phyloP scores from a whole-genome alignment of 1,140 invertebrate species.

The Chrysomallon squamiferum region DNA sequence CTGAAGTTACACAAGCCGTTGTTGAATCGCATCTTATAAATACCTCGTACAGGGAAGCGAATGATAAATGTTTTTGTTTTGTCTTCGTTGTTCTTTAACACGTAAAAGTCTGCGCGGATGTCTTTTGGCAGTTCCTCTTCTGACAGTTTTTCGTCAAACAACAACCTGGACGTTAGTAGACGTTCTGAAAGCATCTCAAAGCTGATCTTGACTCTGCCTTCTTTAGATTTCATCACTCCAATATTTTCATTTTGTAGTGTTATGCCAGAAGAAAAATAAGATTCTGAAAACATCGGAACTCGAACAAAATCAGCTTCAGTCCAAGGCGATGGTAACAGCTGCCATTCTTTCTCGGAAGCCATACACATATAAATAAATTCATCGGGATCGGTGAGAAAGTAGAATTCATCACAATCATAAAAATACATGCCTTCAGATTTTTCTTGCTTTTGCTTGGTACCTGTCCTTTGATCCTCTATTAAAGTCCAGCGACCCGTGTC shows the following conservation, averaged over 20 bases:
- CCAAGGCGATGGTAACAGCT: constrained; percentile 35
- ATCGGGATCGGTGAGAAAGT: constrained; percentile 45
- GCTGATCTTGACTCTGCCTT: not conserved
- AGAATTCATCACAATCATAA: constrained; percentile 38
- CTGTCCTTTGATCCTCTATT: not conserved
- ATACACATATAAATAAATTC: constrained; percentile 38
- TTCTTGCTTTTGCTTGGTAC: not conserved
- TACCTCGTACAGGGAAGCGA: constrained; percentile 17
- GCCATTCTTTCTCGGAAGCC: constrained; percentile 37
- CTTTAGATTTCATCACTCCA: not conserved
- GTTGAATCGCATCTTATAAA: constrained; percentile 17
- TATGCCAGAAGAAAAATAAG: constrained; percentile 24
- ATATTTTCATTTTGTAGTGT: constrained; percentile 12
- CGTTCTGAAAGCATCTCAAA: not conserved
- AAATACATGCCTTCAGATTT: constrained; percentile 10
- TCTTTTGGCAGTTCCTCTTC: constrained; percentile 5
- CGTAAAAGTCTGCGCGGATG: constrained; percentile 4
- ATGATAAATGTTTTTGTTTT: constrained; percentile 13
- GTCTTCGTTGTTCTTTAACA: constrained; percentile 10
- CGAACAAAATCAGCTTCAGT: constrained; percentile 22
- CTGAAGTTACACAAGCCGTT: constrained; percentile 8
- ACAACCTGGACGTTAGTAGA: constrained; percentile 10
- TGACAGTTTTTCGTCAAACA: constrained; percentile 12
- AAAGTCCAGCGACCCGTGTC: not conserved
- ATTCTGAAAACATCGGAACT: constrained; percentile 21